Conservation (phyloP, 2,888 invertebrate species). For the Trilocha varians region DNA sequence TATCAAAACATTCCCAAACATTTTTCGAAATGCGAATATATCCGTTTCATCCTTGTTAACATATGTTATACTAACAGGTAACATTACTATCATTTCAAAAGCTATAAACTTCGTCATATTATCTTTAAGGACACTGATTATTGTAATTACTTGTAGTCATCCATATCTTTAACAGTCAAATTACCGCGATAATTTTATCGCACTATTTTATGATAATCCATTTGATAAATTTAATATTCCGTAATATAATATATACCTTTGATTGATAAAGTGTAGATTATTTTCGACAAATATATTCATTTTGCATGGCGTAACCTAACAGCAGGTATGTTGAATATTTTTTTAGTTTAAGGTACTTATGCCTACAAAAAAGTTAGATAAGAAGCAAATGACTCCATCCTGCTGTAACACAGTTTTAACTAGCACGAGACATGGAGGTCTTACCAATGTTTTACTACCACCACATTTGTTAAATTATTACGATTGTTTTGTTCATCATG, state of each 20-base stretch:
- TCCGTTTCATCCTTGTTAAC: too few species aligned
- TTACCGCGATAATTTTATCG: background rate
- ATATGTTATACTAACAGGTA: background rate
- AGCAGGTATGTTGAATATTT: slow-evolving; percentile 16
- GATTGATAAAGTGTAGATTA: too few species aligned
- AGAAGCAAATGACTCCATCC: too few species aligned
- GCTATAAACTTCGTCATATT: background rate
- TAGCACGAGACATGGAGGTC: too few species aligned
- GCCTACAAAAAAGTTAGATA: background rate
- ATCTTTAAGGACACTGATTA: slow-evolving; percentile 2
- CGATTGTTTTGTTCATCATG: too few species aligned
- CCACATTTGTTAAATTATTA: too few species aligned
- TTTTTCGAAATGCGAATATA: too few species aligned
- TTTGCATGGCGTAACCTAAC: slow-evolving; percentile 22
- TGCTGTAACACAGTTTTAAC: too few species aligned
- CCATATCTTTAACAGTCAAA: background rate
- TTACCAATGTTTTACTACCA: too few species aligned
- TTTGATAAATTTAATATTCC: too few species aligned
- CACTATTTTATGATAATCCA: background rate
- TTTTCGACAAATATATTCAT: slow-evolving; percentile 10
- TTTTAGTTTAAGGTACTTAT: background rate
- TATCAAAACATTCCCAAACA: too few species aligned
- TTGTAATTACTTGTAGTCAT: background rate
- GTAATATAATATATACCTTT: too few species aligned
- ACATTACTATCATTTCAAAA: background rate